Conservation (phyloP, 2,113 vertebrate genomes). For the Crotalus tigris region DNA sequence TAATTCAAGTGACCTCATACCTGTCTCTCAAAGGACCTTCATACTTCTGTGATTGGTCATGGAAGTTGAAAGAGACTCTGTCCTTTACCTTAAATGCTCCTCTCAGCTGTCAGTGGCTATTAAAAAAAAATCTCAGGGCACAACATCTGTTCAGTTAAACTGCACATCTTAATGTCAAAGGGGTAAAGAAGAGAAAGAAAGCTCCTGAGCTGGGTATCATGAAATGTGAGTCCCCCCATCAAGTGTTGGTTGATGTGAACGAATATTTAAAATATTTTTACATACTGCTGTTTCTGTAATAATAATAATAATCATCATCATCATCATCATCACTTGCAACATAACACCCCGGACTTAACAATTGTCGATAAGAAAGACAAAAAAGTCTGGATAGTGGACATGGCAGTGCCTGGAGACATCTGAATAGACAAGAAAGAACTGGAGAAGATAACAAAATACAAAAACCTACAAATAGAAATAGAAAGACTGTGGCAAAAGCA, state of each 20-base stretch:
- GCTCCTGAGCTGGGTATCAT: fast-evolving
- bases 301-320: no score
- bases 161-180: neutral
- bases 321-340: no score
- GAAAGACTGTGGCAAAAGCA: no score
- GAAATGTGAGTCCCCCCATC: neutral
- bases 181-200: neutral
- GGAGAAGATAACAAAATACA: no score
- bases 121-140: neutral
- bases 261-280: neutral
- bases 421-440: no score
- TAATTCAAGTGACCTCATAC: neutral
- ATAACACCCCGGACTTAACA: no score
- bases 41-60: neutral
- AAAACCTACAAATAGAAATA: no score
- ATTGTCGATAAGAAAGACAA: no score
- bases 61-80: neutral
- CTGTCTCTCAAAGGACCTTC: neutral
- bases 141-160: neutral
- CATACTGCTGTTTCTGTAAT: neutral
- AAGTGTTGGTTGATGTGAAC: neutral
- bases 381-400: no score
- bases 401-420: no score
- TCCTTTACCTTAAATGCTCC: neutral
- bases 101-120: neutral